Percentiles rank a stretch among this genome's conserved stretches.
These are phyloP conservation scores for Rhagoletis pomonella DNA, from an alignment of 1,140 invertebrate genomes.

Conservation along the genomic window DNA sequence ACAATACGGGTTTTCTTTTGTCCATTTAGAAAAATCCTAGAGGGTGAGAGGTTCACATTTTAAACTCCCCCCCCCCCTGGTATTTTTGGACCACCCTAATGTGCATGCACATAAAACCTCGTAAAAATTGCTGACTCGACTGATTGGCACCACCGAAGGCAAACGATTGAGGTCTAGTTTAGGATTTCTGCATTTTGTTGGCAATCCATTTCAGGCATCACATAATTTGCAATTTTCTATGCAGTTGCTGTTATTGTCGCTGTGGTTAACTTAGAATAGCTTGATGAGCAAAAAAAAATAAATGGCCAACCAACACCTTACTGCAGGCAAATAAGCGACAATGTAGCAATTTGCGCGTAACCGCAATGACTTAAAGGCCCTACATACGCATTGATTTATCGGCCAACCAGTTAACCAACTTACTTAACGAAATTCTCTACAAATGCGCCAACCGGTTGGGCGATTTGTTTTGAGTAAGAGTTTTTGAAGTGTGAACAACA, in stretches of 20 bases:
- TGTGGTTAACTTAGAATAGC: not conserved
- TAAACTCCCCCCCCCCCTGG: too few species aligned
- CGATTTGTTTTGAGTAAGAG: too few species aligned
- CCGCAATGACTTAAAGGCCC: too few species aligned
- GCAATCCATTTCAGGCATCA: not conserved
- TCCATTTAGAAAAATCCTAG: too few species aligned
- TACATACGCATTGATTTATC: too few species aligned
- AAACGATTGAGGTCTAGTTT: conserved; percentile 30
- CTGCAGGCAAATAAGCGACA: not conserved
- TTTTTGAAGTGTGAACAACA: too few species aligned
- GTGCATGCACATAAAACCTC: not conserved
- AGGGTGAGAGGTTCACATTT: too few species aligned
- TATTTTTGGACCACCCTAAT: too few species aligned
- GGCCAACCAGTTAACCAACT: too few species aligned
- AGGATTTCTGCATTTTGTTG: conserved; percentile 5
- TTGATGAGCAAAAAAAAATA: not conserved
- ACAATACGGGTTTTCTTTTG: too few species aligned
- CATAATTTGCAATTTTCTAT: not conserved
- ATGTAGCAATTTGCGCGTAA: not conserved
- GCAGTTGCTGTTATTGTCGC: not conserved
- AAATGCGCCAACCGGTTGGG: too few species aligned
- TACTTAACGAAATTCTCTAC: too few species aligned
- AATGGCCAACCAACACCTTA: conserved; percentile 18
- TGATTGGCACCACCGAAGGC: not conserved
- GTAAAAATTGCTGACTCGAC: not conserved